These are phyloP conservation scores for Oreochromis mossambicus DNA, from an alignment of 2,797 vertebrate species.

Conservation along the genomic window DNA sequence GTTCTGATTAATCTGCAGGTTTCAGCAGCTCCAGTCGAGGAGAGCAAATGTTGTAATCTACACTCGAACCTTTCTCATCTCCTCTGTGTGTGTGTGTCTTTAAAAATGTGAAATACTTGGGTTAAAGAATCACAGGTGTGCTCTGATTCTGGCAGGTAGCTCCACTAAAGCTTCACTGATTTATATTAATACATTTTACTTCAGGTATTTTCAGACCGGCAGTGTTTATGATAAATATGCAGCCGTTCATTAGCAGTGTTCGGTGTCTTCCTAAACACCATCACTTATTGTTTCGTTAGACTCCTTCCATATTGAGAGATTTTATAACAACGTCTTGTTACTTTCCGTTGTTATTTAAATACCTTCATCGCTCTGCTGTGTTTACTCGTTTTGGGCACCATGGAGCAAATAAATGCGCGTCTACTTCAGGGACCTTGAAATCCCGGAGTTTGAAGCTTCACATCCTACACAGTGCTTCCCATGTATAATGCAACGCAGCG, in stretches of 20 bases:
- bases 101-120: not conserved
- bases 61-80: constrained; percentile 36
- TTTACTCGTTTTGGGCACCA: not conserved
- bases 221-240: not conserved
- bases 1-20: constrained; percentile 57
- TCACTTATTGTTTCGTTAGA: not conserved
- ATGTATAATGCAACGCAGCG: not conserved
- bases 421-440: not conserved
- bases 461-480: not conserved
- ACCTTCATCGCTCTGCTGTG: not conserved
- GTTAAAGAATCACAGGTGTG: not conserved
- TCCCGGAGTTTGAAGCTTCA: not conserved
- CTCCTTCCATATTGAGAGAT: not conserved
- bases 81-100: not conserved
- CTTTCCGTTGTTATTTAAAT: not conserved
- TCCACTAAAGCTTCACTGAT: not conserved
- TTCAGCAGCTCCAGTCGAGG: constrained; percentile 29
- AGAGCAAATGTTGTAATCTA: constrained; percentile 48
- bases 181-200: not conserved
- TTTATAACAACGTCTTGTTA: not conserved
- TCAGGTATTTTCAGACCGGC: not conserved
- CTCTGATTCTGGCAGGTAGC: not conserved
- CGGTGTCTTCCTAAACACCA: not conserved
- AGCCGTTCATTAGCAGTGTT: not conserved
- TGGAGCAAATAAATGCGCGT: not conserved